These are phyloP conservation scores for Mesodorylaimus sp. DNA, from an alignment of 2,888 invertebrate genomes.

Conservation along the genomic window DNA sequence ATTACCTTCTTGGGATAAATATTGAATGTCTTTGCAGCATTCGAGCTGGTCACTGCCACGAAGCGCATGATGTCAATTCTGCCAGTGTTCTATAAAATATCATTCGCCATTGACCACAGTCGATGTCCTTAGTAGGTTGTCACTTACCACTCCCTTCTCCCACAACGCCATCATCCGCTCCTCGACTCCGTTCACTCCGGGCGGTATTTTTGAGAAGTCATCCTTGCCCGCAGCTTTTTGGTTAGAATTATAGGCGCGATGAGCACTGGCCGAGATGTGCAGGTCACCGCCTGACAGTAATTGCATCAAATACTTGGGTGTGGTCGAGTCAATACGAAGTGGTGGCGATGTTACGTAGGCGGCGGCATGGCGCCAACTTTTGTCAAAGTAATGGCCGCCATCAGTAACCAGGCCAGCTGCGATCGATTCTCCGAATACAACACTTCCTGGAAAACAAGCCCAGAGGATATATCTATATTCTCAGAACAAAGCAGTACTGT, in stretches of 20 bases:
- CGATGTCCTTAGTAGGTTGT: too few relatives aligned
- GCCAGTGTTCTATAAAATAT: slow-evolving; percentile 59
- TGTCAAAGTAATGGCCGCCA: slow-evolving; percentile 58
- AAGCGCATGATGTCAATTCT: slow-evolving; percentile 76
- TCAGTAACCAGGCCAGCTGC: slow-evolving; percentile 60
- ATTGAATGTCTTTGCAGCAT: slow-evolving; percentile 83
- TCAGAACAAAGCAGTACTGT: too few relatives aligned
- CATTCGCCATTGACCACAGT: too few relatives aligned
- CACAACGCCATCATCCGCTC: slow-evolving; percentile 90
- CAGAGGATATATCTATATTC: too few relatives aligned
- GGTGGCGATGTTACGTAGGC: slow-evolving; percentile 87
- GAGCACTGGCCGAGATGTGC: slow-evolving; percentile 79
- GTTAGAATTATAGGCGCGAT: slow-evolving; percentile 76
- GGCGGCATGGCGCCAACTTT: slow-evolving; percentile 79
- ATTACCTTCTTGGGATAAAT: slow-evolving; percentile 74
- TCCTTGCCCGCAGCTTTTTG: slow-evolving; percentile 73
- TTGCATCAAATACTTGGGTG: slow-evolving; percentile 67
- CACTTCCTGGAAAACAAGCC: slow-evolving; percentile 40
- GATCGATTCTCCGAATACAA: slow-evolving; percentile 77
- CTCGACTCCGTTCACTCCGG: slow-evolving; percentile 77
- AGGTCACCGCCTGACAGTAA: slow-evolving; percentile 73
- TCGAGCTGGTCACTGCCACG: slow-evolving; percentile 85
- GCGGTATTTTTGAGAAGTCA: slow-evolving; percentile 81
- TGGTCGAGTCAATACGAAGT: slow-evolving; percentile 64
- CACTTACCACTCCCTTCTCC: slow-evolving; percentile 64